phyloP scores from a whole-genome alignment of 2,797 vertebrate species.

The Poecilia gillii region DNA sequence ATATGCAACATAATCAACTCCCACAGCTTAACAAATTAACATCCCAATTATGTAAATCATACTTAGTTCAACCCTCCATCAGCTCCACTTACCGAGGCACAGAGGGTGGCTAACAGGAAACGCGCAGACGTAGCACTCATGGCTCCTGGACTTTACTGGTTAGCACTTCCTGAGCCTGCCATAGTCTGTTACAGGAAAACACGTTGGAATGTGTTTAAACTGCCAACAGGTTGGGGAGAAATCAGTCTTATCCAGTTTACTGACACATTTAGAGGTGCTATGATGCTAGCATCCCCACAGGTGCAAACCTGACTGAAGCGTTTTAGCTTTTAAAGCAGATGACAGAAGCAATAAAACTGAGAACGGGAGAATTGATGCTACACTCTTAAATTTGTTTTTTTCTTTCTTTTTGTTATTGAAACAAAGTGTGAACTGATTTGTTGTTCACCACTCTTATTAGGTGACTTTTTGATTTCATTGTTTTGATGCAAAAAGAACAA shows the following conservation, averaged over 20 bases:
- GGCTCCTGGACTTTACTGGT: conserved; percentile 11
- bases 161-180: conserved; percentile 42
- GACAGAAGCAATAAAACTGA: background rate
- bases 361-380: background rate
- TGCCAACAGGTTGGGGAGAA: conserved; percentile 4
- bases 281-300: conserved; percentile 10
- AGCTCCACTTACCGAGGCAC: conserved; percentile 53
- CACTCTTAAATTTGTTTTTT: background rate
- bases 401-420: background rate
- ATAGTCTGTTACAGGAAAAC: conserved; percentile 3
- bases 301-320: background rate
- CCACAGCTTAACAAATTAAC: conserved; percentile 67
- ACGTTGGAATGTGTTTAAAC: background rate
- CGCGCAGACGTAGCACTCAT: conserved; percentile 29
- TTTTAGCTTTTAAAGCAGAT: background rate
- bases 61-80: conserved; percentile 48
- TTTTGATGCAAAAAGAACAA: background rate
- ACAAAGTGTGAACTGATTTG: conserved; percentile 2
- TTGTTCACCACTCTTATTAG: background rate
- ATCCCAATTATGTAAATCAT: conserved; percentile 71
- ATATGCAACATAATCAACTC: conserved; percentile 75
- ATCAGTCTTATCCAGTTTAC: conserved; percentile 20
- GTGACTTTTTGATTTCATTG: background rate
- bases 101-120: conserved; percentile 40
- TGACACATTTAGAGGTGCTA: conserved; percentile 1